Base-by-base conservation (phyloP, 2,888 invertebrate species). In the Campaea margaritaria region DNA sequence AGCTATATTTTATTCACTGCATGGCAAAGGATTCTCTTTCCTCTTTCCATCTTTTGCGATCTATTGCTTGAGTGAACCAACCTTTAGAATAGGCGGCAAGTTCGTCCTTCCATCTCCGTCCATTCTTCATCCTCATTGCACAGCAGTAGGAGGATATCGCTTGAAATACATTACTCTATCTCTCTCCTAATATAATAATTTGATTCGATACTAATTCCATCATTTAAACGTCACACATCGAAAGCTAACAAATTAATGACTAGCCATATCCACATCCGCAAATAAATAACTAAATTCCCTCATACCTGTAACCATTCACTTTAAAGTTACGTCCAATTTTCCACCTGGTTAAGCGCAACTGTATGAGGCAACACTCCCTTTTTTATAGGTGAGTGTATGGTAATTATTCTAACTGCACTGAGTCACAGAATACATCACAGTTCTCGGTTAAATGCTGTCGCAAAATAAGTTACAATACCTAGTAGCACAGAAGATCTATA, bases 331-430 rank as follows among this genome's bases (percentile, higher is more conserved):
- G 15, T 53, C n/a, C 58, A 58, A 53, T 58, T 53, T 58, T 58
- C 61, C 55, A 61, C 62, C 57, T 58, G 43, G 58, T 53, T 58
- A 59, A 59, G 59, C 55, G 46, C 62, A 44, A 31, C 67, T 68
- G 64, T 67, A 59, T 66, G 71, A 73, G 62, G 47, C 50, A 42
- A 31, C 15, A 31, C 15, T 50, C 15, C 14, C 16, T 16, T 21
- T 48, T 52, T 50, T 64, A 60, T 62, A 62, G 59, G 58, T 64
- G 54, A 9, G 27, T 52, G 49, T 42, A 49, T 62, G 42, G 82
- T 81, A 82, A 85, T 85, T 82, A 83, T 84, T 85, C 85, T 77
- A 81, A 85, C 84, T 73, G 76, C 74, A 73, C 34, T 9, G 15
- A 13, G 21, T 9, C 38, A 28, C 28, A 49, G 49, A 38, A 21